These are phyloP conservation scores for Euzetes globulus DNA, from an alignment of 2,888 invertebrate genomes.

Conservation along the genomic window DNA sequence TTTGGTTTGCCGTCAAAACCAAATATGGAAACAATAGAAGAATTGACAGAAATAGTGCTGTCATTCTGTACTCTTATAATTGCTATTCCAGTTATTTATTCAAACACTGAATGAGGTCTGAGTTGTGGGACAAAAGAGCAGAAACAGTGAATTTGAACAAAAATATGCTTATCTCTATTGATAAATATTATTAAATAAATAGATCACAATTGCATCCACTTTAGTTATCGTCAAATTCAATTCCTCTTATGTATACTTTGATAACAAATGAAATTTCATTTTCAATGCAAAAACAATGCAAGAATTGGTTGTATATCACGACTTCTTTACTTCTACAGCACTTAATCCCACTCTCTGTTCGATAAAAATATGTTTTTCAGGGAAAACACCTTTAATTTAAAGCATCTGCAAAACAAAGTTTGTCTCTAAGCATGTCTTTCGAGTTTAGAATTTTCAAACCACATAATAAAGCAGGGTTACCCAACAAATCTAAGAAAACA, in stretches of 20 bases:
- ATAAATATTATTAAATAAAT: background rate
- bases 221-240: background rate
- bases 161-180: background rate
- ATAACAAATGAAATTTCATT: background rate
- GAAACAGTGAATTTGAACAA: background rate
- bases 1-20: background rate
- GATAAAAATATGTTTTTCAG: too few species aligned
- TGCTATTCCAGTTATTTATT: too few species aligned
- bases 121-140: background rate
- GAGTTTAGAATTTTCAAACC: background rate
- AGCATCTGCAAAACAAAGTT: too few species aligned
- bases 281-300: background rate
- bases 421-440: background rate
- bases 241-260: background rate
- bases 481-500: too few species aligned
- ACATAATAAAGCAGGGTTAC: too few species aligned
- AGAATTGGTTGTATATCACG: background rate
- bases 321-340: background rate
- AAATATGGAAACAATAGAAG: background rate
- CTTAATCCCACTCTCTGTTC: too few species aligned
- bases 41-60: background rate
- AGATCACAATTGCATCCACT: background rate
- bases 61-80: background rate
- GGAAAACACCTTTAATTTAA: too few species aligned
- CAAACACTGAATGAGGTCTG: background rate